phyloP scores from a whole-genome alignment of 2,888 invertebrate genomes.

The Hydrotaea diabolus region DNA sequence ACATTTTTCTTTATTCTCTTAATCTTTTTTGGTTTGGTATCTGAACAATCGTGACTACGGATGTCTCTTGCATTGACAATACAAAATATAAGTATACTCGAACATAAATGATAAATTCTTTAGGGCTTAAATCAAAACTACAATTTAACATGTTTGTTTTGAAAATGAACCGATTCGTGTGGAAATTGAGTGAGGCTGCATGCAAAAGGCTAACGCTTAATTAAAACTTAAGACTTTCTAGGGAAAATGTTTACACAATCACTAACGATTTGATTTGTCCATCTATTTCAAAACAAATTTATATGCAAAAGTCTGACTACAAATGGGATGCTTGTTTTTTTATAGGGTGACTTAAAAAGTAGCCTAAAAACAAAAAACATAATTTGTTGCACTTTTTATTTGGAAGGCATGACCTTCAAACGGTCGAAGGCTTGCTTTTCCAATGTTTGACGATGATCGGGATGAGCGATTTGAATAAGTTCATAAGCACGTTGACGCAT shows the following conservation, averaged over 20 bases:
- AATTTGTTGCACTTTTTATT: conserved; percentile 31
- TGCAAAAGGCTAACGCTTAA: conserved; percentile 41
- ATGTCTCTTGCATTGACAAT: not conserved
- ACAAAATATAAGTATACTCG: no score
- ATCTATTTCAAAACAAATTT: conserved; percentile 37
- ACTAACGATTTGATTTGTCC: conserved; percentile 18
- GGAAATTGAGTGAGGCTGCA: not conserved
- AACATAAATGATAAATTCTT: conserved; percentile 9
- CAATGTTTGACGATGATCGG: conserved; percentile 90
- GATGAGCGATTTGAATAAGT: conserved; percentile 94
- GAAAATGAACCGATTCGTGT: not conserved
- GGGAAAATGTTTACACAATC: not conserved
- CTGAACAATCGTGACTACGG: conserved; percentile 1
- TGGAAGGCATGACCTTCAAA: conserved; percentile 87
- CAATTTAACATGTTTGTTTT: not conserved
- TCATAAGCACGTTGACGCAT: conserved; percentile 94
- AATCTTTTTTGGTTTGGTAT: not conserved
- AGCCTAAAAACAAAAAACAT: conserved; percentile 20
- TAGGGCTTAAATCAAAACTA: conserved; percentile 4
- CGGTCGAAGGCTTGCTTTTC: conserved; percentile 95
- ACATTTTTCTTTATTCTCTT: conserved; percentile 17
- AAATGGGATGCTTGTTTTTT: conserved; percentile 27
- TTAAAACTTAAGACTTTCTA: conserved; percentile 57
- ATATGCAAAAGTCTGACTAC: conserved; percentile 50
- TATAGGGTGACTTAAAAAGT: conserved; percentile 25